Conservation (phyloP, 2,888 invertebrate species). For the Hypselothyrea guttata region DNA sequence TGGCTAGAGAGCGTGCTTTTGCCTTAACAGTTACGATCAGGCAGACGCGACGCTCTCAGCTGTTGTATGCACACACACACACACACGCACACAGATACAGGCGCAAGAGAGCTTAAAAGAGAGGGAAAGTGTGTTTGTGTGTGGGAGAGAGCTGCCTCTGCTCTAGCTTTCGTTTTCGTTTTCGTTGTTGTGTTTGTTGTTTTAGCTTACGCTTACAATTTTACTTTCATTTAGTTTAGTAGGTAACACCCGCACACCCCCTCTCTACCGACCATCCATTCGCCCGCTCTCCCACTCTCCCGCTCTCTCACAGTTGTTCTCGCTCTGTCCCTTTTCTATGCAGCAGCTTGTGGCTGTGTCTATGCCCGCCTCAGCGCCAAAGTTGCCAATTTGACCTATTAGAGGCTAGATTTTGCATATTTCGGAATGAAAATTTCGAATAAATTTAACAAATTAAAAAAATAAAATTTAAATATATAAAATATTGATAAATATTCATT, state of each 20-base stretch:
- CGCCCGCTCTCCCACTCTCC: not conserved
- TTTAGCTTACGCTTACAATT: constrained; percentile 76
- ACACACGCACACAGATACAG: no score
- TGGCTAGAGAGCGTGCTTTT: no score
- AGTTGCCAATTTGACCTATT: no score
- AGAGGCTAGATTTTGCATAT: no score
- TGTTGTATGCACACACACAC: no score
- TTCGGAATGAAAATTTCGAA: no score
- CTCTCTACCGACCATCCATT: constrained; percentile 8
- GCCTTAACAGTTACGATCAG: no score
- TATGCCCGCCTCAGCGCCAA: constrained; percentile 49
- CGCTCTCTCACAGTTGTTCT: constrained; percentile 23
- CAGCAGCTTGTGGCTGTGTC: constrained; percentile 56
- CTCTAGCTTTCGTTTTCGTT: constrained; percentile 46
- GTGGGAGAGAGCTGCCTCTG: constrained; percentile 25
- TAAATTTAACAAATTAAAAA: no score
- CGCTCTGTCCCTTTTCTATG: constrained; percentile 59
- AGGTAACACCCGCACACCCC: constrained; percentile 52
- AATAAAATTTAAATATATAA: no score
- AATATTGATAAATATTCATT: no score
- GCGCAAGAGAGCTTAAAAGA: no score
- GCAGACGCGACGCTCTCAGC: constrained; percentile 21
- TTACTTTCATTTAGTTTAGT: constrained; percentile 75
- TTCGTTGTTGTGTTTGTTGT: constrained; percentile 61
- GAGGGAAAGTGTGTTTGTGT: constrained; percentile 21